phyloP scores from a whole-genome alignment of 2,113 vertebrate species.

The Ciconia stormi region DNA sequence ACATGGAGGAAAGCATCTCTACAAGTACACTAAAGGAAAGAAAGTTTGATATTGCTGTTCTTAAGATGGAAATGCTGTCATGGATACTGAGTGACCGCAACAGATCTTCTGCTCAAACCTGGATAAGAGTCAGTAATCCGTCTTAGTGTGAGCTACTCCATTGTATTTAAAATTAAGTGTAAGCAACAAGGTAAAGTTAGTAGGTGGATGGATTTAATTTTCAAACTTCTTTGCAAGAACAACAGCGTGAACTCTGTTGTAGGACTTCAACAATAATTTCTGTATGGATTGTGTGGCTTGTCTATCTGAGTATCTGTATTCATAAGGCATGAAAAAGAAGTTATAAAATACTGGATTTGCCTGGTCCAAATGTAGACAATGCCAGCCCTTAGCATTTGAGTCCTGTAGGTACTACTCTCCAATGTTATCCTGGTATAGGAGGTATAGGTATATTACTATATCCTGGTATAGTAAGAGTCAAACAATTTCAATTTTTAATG shows the following conservation, averaged over 20 bases:
- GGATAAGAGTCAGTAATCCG: not conserved
- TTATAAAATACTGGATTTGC: not conserved
- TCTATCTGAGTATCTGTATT: not conserved
- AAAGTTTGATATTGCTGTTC: not conserved
- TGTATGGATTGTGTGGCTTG: not conserved
- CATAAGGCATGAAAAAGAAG: not conserved
- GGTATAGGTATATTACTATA: too few relatives aligned
- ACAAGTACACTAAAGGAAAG: not conserved
- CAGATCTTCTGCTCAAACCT: not conserved
- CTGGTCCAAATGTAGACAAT: not conserved
- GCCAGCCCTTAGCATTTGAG: not conserved
- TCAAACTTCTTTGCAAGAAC: not conserved
- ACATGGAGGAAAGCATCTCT: not conserved
- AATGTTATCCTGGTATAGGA: not conserved
- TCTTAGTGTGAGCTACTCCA: not conserved
- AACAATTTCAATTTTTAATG: not conserved
- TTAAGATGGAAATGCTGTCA: not conserved
- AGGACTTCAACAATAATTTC: not conserved
- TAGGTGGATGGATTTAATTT: not conserved
- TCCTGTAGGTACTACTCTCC: not conserved
- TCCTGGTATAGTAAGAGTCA: not conserved
- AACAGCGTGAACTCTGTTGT: not conserved
- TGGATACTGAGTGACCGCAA: not conserved
- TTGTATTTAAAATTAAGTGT: not conserved
- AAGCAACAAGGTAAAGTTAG: not conserved